Base-by-base conservation (phyloP, 1,140 invertebrate genomes). In the Pinna nobilis region DNA sequence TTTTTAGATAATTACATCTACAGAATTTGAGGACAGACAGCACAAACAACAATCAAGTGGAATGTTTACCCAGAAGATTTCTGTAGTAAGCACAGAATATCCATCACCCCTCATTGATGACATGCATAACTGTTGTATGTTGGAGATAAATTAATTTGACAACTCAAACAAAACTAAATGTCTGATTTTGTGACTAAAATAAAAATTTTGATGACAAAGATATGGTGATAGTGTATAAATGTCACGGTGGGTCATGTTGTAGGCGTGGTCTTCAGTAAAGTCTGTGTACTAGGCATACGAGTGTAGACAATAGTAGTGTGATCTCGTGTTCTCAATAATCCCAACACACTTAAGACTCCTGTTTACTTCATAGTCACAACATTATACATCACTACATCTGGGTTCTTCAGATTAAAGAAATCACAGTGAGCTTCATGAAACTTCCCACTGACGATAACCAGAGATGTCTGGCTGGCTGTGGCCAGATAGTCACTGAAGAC, bases 401-500 rank as follows among this genome's bases (percentile, higher is more conserved):
- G 80, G 9, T 76, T 76, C 28, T 81, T 70, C 33, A 86, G 61
- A 49, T 83, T 73, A 39, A 47, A 55, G 41, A 81, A 87, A 86
- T 94, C 93, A 88, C 94, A 95, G 85, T 95, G 94, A 59, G 94
- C 93, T 18, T 93, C 94, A 79, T 93, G 90, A 37, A 92, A 92
- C 79, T 93, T 91, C 1, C 93, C 94, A 80, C 95, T 94, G 49
- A 95, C 89, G 47, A 95, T 93, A 82, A 94, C 93, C 20, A 94
- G 88, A 5, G 94, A 93, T 69, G 94, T 92, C 77, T 92, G 92
- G 35, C 93, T 93, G 2, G 94, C 93, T 30, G 93, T 94, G 65
- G 94, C 93, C 90, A 95, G 92, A 86, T 93, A 95, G 78, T 93
- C 92, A 50, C 94, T 94, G 84, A 95, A 95, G 44, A 94, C 89